phyloP scores from a whole-genome alignment of 1,140 invertebrate genomes.

The Orius insidiosus region DNA sequence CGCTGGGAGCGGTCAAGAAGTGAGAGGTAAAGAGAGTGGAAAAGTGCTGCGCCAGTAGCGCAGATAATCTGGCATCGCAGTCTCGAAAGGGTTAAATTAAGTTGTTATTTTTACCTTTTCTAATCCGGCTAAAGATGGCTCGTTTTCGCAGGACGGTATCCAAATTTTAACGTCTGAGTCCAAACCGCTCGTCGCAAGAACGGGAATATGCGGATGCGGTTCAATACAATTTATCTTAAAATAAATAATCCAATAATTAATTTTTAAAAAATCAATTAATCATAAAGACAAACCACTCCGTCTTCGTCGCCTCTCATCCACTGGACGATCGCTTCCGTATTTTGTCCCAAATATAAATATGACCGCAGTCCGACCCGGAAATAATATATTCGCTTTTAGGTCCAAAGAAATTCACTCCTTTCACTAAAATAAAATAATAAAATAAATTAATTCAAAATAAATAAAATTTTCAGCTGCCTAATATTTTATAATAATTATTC shows the following conservation, averaged over 20 bases:
- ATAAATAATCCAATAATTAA: constrained; percentile 9
- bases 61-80: too few species aligned
- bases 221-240: constrained; percentile 89
- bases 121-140: constrained; percentile 33
- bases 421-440: constrained; percentile 49
- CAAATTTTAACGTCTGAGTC: constrained; percentile 89
- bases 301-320: constrained; percentile 68
- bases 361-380: constrained; percentile 88
- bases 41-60: too few species aligned
- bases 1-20: too few species aligned
- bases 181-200: constrained; percentile 77
- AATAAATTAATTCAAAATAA: background rate
- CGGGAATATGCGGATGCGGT: constrained; percentile 70
- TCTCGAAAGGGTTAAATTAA: too few species aligned
- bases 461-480: background rate
- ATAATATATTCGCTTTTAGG: constrained; percentile 76
- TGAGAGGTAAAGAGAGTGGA: too few species aligned
- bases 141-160: constrained; percentile 51
- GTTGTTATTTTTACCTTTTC: too few species aligned
- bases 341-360: constrained; percentile 91
- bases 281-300: constrained; percentile 67
- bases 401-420: constrained; percentile 88
- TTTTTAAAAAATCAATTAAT: background rate
- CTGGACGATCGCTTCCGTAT: constrained; percentile 73
- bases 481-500: too few species aligned